Conservation (phyloP, 2,113 vertebrate genomes). For the Cnemophilus loriae region DNA sequence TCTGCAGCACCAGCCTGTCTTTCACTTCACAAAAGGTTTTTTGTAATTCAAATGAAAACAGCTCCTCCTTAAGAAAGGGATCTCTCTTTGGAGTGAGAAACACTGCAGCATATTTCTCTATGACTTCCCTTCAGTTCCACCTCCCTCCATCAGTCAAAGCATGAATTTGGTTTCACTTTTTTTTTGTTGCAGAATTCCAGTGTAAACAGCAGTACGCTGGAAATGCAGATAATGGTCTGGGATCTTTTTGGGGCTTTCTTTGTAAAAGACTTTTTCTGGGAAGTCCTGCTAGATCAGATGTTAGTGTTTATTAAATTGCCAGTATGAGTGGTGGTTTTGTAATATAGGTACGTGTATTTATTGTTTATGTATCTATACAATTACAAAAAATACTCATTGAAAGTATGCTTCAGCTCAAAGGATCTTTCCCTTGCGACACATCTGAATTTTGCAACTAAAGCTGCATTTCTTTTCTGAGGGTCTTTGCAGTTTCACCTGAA, state of each 20-base stretch:
- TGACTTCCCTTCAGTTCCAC: slow-evolving; percentile 19
- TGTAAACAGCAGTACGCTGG: neutral
- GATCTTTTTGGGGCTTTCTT: neutral
- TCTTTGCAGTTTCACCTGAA: neutral
- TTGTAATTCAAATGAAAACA: slow-evolving; percentile 42
- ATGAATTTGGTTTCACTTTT: neutral
- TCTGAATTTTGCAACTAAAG: neutral
- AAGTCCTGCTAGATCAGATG: neutral
- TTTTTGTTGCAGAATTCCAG: neutral
- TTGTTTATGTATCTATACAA: neutral
- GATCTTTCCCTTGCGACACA: neutral
- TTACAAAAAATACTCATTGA: neutral
- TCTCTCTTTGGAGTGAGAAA: neutral
- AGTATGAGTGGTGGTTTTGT: neutral
- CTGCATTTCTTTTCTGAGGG: neutral
- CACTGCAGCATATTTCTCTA: neutral
- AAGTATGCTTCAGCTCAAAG: neutral
- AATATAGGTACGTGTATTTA: neutral
- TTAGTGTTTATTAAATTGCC: neutral
- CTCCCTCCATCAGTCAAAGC: neutral
- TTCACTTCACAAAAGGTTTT: neutral
- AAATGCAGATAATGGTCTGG: fast-evolving
- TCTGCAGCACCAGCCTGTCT: slow-evolving; percentile 1
- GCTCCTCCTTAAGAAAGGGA: neutral
- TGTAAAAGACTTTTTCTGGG: neutral